A percentile compares a stretch with the other conserved stretches of the same genome.
Evolutionary conservation across 2,113 vertebrate species (phyloP).

Genomic region (Larimichthys crocea): DNA sequence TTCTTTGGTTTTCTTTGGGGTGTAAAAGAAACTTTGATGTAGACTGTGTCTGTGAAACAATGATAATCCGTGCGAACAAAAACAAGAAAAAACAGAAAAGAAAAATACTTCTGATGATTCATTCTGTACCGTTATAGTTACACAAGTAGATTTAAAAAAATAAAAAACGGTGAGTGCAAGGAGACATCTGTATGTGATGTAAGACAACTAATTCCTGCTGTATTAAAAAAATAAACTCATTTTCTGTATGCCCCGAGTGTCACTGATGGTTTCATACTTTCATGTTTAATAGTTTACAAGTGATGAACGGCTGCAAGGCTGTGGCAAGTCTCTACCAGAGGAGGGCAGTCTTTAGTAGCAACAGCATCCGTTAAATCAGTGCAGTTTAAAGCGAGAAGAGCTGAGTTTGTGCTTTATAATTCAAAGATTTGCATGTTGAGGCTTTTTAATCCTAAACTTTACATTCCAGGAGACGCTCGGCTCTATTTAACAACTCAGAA

Average conservation of each 20-base stretch:
- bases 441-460: neutral
- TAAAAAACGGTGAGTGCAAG: constrained; percentile 48
- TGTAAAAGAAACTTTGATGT: constrained; percentile 67
- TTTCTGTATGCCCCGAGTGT: constrained; percentile 70
- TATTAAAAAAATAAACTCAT: constrained; percentile 78
- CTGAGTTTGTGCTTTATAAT: neutral
- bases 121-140: constrained; percentile 72
- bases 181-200: constrained; percentile 67
- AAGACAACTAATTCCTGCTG: constrained; percentile 65
- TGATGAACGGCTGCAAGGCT: neutral
- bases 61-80: constrained; percentile 47
- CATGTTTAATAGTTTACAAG: too few species aligned
- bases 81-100: neutral
- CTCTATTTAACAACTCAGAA: neutral
- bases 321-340: constrained; percentile 42
- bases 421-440: neutral
- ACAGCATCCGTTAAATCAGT: neutral
- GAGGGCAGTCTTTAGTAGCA: constrained; percentile 47
- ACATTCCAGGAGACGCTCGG: neutral
- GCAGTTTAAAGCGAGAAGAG: neutral
- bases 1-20: constrained; percentile 52
- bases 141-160: constrained; percentile 58
- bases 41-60: constrained; percentile 76
- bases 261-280: neutral
- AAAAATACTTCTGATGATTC: constrained; percentile 42